These are phyloP conservation scores for Ispidina lecontei DNA, from an alignment of 2,797 vertebrate genomes.

Conservation along the genomic window DNA sequence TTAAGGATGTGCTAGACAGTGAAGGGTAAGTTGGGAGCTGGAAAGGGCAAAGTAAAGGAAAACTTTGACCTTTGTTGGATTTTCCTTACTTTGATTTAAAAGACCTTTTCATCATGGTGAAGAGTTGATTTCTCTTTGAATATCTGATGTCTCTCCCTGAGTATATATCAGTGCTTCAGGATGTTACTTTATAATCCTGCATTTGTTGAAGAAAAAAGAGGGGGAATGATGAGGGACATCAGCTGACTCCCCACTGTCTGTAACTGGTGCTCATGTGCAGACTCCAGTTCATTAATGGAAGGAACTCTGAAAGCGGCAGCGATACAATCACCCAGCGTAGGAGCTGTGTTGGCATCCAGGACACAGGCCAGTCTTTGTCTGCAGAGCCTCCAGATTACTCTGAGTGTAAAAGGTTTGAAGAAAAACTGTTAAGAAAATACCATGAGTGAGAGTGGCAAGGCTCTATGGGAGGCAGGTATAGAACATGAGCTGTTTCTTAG, in stretches of 20 bases:
- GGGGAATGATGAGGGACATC: background rate
- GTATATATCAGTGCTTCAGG: background rate
- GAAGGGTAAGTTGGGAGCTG: slow-evolving; percentile 86
- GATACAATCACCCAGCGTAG: background rate
- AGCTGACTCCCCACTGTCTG: background rate
- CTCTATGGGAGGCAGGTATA: background rate
- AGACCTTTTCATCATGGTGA: background rate
- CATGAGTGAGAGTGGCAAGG: background rate
- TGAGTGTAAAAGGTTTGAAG: background rate
- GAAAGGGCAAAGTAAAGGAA: background rate
- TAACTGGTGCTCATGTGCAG: background rate
- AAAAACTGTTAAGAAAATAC: background rate
- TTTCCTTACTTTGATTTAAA: background rate
- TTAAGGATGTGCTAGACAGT: slow-evolving; percentile 98
- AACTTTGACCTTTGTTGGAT: background rate
- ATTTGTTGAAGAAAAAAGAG: background rate
- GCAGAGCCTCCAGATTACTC: background rate
- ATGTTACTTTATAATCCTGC: background rate
- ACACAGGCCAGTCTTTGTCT: background rate
- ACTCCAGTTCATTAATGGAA: background rate
- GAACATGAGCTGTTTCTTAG: background rate
- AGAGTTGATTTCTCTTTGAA: background rate
- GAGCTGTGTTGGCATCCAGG: background rate
- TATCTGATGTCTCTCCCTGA: background rate
- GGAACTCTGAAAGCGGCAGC: background rate